A percentile compares a stretch with the other conserved stretches of the same genome.
phyloP scores from a whole-genome alignment of 2,888 invertebrate species.

The Podabrus alpinus region DNA sequence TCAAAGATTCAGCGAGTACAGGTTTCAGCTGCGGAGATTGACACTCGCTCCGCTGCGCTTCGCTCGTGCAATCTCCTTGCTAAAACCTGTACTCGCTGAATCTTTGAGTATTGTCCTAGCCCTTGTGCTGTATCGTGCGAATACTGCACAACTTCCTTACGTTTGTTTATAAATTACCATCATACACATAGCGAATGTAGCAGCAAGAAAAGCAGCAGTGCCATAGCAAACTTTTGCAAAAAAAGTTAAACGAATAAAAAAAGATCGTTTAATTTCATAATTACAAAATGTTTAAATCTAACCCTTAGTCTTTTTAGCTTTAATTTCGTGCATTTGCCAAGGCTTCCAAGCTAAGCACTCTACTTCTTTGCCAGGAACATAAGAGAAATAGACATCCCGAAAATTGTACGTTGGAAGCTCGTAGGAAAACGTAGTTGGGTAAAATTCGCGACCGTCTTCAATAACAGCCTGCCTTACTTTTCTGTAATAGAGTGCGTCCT shows the following conservation, averaged over 20 bases:
- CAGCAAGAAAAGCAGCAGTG: too few species aligned
- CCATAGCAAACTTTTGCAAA: not conserved
- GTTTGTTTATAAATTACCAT: too few species aligned
- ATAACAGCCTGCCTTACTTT: constrained; percentile 42
- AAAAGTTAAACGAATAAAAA: not conserved
- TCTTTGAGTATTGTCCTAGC: too few species aligned
- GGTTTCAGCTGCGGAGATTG: too few species aligned
- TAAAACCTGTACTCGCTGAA: too few species aligned
- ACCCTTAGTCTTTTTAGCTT: not conserved
- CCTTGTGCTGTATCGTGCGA: too few species aligned
- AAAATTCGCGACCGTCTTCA: constrained; percentile 48
- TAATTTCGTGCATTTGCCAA: constrained; percentile 36
- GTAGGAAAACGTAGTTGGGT: constrained; percentile 46
- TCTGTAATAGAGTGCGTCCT: constrained; percentile 38
- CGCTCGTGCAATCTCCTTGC: too few species aligned
- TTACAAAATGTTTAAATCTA: not conserved
- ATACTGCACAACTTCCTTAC: too few species aligned
- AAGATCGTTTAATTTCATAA: not conserved
- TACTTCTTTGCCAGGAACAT: constrained; percentile 48
- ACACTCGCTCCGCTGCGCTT: too few species aligned
- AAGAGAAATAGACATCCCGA: constrained; percentile 49
- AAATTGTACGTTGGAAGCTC: constrained; percentile 47
- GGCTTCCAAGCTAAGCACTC: constrained; percentile 35
- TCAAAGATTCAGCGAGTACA: too few species aligned
- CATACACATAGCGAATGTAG: too few species aligned